These are phyloP conservation scores for Cichladusa arquata DNA, from an alignment of 2,113 vertebrate genomes.

Conservation along the genomic window DNA sequence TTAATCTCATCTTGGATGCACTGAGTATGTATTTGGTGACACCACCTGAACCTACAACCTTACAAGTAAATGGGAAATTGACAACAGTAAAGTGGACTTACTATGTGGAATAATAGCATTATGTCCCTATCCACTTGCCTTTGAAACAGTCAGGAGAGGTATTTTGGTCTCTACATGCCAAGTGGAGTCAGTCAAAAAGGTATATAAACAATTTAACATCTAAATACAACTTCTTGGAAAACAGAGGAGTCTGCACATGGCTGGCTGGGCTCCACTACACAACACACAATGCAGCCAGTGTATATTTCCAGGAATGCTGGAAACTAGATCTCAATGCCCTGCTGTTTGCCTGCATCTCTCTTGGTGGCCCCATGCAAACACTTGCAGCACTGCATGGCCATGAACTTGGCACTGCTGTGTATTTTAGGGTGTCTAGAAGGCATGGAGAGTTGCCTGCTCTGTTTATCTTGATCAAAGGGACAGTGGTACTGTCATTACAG, in stretches of 20 bases:
- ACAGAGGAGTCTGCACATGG: not conserved
- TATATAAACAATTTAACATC: not conserved
- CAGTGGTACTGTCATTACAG: not conserved
- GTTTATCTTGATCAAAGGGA: not conserved
- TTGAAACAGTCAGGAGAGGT: not conserved
- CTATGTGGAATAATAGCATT: not conserved
- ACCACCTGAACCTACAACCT: not conserved
- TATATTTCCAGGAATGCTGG: conserved; percentile 20
- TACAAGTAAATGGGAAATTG: not conserved
- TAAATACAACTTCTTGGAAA: conserved; percentile 37
- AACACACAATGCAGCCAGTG: not conserved
- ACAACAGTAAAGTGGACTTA: not conserved
- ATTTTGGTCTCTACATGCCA: not conserved
- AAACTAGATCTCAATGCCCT: not conserved
- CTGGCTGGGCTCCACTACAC: not conserved
- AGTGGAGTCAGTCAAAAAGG: not conserved
- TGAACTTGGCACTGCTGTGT: not conserved
- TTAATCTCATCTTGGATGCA: not conserved
- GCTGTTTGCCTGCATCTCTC: conserved; percentile 1
- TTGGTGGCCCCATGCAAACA: not conserved
- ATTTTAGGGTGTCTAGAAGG: not conserved
- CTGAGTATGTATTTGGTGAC: not conserved
- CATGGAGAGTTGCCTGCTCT: not conserved
- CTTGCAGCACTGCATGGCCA: not conserved
- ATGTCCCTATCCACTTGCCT: not conserved